phyloP scores from a whole-genome alignment of 2,888 invertebrate species.

The Coelopa pilipes region DNA sequence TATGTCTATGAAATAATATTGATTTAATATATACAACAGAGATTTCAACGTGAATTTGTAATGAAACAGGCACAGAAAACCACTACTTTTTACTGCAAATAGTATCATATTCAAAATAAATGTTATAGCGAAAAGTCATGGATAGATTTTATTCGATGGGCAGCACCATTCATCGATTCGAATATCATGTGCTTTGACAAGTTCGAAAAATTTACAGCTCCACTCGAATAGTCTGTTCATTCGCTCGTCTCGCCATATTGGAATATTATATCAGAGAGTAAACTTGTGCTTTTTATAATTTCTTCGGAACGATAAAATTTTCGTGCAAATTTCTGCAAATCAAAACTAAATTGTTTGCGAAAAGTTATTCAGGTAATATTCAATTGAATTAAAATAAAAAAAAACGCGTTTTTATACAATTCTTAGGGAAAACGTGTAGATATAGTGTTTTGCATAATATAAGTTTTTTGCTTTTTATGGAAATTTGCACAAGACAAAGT shows the following conservation, averaged over 20 bases:
- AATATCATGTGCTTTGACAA: constrained; percentile 7
- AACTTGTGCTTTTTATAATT: constrained; percentile 23
- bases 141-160: too few relatives aligned
- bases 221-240: not conserved
- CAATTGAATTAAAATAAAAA: not conserved
- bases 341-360: constrained; percentile 32
- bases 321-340: constrained; percentile 33
- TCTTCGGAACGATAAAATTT: constrained; percentile 35
- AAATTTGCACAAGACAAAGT: too few relatives aligned
- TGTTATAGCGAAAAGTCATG: too few relatives aligned
- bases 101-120: too few relatives aligned
- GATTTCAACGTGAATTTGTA: too few relatives aligned
- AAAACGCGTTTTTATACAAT: not conserved
- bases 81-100: too few relatives aligned
- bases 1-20: too few relatives aligned
- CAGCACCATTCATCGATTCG: too few relatives aligned
- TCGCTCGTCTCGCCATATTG: constrained; percentile 28
- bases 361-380: constrained; percentile 34
- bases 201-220: constrained; percentile 4
- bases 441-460: too few relatives aligned
- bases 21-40: too few relatives aligned
- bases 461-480: not conserved
- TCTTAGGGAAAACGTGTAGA: too few relatives aligned
- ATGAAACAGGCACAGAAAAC: too few relatives aligned
- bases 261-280: constrained; percentile 35